Evolutionary conservation across 2,888 invertebrate genomes (phyloP).

Genomic region (Chirona hameri): DNA sequence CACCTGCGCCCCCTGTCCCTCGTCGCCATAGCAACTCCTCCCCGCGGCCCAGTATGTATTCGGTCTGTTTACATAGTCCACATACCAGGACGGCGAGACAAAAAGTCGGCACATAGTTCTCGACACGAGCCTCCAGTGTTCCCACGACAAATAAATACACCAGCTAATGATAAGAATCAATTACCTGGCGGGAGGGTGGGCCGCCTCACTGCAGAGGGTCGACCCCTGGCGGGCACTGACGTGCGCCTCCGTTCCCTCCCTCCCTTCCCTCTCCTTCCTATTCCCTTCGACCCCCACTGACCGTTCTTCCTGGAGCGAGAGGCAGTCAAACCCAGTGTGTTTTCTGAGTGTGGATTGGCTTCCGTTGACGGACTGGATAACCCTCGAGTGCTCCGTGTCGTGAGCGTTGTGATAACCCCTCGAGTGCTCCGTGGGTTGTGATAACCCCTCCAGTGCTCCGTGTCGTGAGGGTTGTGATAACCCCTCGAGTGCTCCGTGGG

Average conservation of each 20-base stretch:
- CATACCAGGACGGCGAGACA: background rate
- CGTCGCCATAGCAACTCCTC: background rate
- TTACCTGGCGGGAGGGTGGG: conserved; percentile 1
- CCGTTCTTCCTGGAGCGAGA: background rate
- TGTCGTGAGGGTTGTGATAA: no score
- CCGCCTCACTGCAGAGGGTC: background rate
- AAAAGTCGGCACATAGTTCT: conserved; percentile 1
- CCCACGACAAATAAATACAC: conserved; percentile 26
- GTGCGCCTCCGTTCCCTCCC: background rate
- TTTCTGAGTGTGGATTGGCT: background rate
- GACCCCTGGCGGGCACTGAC: background rate
- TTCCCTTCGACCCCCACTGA: background rate
- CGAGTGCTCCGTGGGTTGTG: no score
- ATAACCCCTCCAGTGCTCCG: no score
- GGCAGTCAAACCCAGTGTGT: background rate
- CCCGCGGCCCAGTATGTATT: background rate
- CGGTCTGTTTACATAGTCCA: background rate
- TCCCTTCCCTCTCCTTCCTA: no score
- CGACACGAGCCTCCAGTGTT: conserved; percentile 5
- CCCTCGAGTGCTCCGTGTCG: no score
- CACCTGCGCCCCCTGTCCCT: background rate
- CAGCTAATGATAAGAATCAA: conserved; percentile 28
- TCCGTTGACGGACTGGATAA: background rate
- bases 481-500: no score
- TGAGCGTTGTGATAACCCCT: no score